Conservation (phyloP, 2,797 vertebrate species). For the Meda fulgida region DNA sequence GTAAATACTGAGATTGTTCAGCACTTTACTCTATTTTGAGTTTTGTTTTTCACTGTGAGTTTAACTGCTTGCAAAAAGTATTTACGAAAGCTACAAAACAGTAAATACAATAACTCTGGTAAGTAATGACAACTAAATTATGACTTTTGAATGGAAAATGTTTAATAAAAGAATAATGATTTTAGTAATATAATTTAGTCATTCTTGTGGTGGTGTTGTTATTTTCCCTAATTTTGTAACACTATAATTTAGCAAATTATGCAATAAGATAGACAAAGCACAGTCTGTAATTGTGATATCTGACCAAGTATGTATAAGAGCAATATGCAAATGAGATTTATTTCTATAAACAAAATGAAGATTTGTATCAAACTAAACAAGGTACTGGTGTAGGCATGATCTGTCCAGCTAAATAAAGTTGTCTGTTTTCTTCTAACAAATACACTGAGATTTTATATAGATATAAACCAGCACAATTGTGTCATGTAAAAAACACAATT, state of each 20-base stretch:
- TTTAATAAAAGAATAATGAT: slow-evolving; percentile 51
- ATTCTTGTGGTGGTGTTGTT: slow-evolving; percentile 19
- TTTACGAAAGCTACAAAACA: slow-evolving; percentile 31
- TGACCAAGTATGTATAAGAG: slow-evolving; percentile 57
- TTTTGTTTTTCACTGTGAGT: slow-evolving; percentile 18
- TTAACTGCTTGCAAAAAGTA: slow-evolving; percentile 34
- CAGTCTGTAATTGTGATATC: slow-evolving; percentile 29
- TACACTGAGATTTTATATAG: slow-evolving; percentile 54
- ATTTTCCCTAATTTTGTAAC: neutral
- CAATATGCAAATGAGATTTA: slow-evolving; percentile 39
- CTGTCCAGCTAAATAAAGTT: slow-evolving; percentile 51
- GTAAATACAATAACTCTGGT: slow-evolving; percentile 40
- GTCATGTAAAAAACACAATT: slow-evolving; percentile 1
- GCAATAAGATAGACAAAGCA: neutral
- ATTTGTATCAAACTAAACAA: slow-evolving; percentile 38
- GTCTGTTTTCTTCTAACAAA: slow-evolving; percentile 30
- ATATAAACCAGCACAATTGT: slow-evolving; percentile 47
- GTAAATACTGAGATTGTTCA: slow-evolving; percentile 47
- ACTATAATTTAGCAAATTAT: neutral
- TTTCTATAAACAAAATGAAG: neutral
- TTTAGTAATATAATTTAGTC: slow-evolving; percentile 29
- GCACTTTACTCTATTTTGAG: slow-evolving; percentile 34
- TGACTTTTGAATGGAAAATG: slow-evolving; percentile 46
- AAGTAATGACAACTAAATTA: slow-evolving; percentile 37
- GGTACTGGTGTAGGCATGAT: slow-evolving; percentile 37